These are phyloP conservation scores for Ectobius pallidus DNA, from an alignment of 2,888 invertebrate genomes.

Conservation along the genomic window DNA sequence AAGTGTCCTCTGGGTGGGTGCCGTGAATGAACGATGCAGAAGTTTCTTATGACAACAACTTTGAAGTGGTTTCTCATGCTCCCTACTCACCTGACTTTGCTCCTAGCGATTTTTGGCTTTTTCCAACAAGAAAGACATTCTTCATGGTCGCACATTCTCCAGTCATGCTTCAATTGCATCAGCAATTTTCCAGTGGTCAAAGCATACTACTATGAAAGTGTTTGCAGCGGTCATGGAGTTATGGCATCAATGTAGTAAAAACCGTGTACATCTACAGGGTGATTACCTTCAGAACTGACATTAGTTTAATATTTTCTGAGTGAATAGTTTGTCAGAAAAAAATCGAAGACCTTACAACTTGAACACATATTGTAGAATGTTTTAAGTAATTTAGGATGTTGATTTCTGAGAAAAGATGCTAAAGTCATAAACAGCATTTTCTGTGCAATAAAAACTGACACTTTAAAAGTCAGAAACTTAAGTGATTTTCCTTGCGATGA, in stretches of 20 bases:
- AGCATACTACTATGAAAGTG: conserved; percentile 18
- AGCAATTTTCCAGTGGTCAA: conserved; percentile 32
- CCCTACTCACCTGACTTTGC: conserved; percentile 25
- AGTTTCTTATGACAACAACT: background rate
- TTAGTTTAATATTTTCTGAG: background rate
- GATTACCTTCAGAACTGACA: background rate
- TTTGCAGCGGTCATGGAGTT: conserved; percentile 20
- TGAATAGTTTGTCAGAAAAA: too few relatives aligned
- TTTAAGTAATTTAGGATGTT: too few relatives aligned
- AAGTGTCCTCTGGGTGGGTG: background rate
- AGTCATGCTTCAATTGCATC: conserved; percentile 20
- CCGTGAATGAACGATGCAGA: too few relatives aligned
- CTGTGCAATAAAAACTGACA: too few relatives aligned
- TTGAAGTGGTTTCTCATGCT: conserved; percentile 22
- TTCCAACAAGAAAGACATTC: conserved; percentile 22
- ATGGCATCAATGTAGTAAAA: background rate
- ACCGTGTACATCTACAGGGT: background rate
- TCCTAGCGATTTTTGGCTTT: conserved; percentile 14
- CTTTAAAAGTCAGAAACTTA: too few relatives aligned
- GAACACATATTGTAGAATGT: too few relatives aligned
- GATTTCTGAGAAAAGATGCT: too few relatives aligned
- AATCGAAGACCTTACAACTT: too few relatives aligned
- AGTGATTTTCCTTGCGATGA: too few relatives aligned
- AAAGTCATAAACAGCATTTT: too few relatives aligned
- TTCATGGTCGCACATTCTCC: conserved; percentile 22